Evolutionary conservation across 2,888 invertebrate genomes (phyloP).

Genomic region (Aphelenchoides bicaudatus): DNA sequence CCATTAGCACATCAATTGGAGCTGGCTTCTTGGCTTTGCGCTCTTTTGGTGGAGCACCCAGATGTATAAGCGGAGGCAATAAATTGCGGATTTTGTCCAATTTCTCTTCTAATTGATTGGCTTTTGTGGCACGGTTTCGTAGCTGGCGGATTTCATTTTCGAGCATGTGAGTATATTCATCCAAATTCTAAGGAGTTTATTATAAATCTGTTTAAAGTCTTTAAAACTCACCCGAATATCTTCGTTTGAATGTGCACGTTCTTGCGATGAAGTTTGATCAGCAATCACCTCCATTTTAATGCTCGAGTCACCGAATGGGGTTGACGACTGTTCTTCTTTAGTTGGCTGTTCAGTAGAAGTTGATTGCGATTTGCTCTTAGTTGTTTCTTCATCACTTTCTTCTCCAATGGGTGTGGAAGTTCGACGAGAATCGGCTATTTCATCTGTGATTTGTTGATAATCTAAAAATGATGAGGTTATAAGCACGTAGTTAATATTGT

Average conservation of each 20-base stretch:
- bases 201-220: background rate
- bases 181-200: slow-evolving; percentile 14
- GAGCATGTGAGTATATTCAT: slow-evolving; percentile 7
- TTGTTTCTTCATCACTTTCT: background rate
- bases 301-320: background rate
- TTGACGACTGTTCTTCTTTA: background rate
- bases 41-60: background rate
- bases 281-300: background rate
- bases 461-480: no score
- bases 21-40: background rate
- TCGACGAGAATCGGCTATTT: no score
- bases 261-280: background rate
- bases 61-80: background rate
- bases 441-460: no score
- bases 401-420: background rate
- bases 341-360: background rate
- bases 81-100: background rate
- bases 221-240: slow-evolving; percentile 8
- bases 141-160: slow-evolving; percentile 6
- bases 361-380: slow-evolving; percentile 9
- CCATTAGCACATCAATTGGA: no score
- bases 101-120: slow-evolving; percentile 1
- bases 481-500: background rate
- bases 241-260: background rate
- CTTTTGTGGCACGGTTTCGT: background rate